Evolutionary conservation across 1,140 invertebrate species (phyloP).

Genomic region (Parasteatoda tepidariorum): DNA sequence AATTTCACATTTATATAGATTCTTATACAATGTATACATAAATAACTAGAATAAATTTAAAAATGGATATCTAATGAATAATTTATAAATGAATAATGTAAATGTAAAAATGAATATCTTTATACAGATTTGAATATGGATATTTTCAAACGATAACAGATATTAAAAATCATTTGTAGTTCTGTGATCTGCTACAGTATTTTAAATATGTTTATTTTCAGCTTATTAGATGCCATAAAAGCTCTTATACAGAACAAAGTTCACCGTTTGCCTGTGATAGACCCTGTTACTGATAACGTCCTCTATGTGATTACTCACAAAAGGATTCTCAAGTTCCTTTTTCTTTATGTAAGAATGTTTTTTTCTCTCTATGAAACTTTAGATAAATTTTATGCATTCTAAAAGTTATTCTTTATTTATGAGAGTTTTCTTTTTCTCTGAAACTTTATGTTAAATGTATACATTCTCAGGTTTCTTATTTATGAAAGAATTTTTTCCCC

Average conservation of each 20-base stretch:
- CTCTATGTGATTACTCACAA: conserved; percentile 99
- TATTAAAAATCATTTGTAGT: too few species aligned
- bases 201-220: conserved; percentile 54
- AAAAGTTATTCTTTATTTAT: not conserved
- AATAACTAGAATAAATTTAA: too few species aligned
- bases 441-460: too few species aligned
- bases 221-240: conserved; percentile 90
- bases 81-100: too few species aligned
- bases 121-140: too few species aligned
- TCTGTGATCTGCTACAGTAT: conserved; percentile 4
- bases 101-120: too few species aligned
- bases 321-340: conserved; percentile 96
- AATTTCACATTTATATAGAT: too few species aligned
- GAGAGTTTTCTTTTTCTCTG: not conserved
- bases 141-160: too few species aligned
- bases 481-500: too few species aligned
- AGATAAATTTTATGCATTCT: not conserved
- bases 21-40: too few species aligned
- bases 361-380: not conserved
- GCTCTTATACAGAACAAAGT: conserved; percentile 93
- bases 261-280: conserved; percentile 96
- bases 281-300: conserved; percentile 94
- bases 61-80: too few species aligned
- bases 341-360: conserved; percentile 91
- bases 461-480: too few species aligned